Conservation (phyloP, 2,888 invertebrate species). For the Drosophila peninsularis region DNA sequence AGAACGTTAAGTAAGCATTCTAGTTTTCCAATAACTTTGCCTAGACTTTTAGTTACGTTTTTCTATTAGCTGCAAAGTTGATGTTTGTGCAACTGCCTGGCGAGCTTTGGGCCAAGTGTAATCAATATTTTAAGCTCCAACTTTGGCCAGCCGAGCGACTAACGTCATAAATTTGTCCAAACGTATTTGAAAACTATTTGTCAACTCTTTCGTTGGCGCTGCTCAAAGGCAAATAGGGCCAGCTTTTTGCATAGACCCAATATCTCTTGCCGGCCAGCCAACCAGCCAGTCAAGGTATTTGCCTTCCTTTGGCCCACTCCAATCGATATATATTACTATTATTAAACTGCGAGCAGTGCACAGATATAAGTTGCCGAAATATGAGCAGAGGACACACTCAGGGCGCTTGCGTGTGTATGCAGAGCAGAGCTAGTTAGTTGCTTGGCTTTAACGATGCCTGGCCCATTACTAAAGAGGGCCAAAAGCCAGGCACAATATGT, state of each 20-base stretch:
- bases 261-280: conserved; percentile 4
- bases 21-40: conserved; percentile 17
- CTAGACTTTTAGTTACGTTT: not conserved
- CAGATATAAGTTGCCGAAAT: conserved; percentile 48
- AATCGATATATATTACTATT: conserved; percentile 72
- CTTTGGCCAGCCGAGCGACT: conserved; percentile 29
- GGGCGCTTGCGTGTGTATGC: conserved; percentile 7
- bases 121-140: conserved; percentile 48
- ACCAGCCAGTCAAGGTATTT: conserved; percentile 3
- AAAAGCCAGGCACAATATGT: conserved; percentile 51
- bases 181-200: conserved; percentile 67
- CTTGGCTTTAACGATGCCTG: too few relatives aligned
- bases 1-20: conserved; percentile 4
- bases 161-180: conserved; percentile 63
- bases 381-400: conserved; percentile 49
- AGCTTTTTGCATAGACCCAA: not conserved
- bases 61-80: conserved; percentile 14
- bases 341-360: conserved; percentile 43
- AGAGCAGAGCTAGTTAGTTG: conserved; percentile 10
- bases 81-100: conserved; percentile 9
- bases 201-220: conserved; percentile 51
- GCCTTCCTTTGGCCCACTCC: conserved; percentile 31
- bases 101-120: conserved; percentile 38
- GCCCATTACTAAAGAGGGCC: conserved; percentile 41
- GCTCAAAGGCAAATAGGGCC: conserved; percentile 18